phyloP scores from a whole-genome alignment of 2,888 invertebrate genomes.

The Masnerella sp. region DNA sequence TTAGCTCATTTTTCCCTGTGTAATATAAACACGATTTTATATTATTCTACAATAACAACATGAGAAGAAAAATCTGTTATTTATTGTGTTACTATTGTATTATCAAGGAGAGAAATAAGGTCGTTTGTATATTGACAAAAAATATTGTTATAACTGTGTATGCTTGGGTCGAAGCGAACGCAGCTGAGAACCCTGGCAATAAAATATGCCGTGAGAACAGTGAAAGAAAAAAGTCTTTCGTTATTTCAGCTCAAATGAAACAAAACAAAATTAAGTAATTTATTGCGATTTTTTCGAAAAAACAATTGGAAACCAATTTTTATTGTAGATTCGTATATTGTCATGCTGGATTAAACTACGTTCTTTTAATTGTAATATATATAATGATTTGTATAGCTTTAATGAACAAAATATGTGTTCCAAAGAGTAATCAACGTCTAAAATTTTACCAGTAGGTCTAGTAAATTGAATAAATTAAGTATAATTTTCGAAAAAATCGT shows the following conservation, averaged over 20 bases:
- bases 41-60: slow-evolving; percentile 67
- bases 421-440: too few relatives aligned
- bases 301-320: too few relatives aligned
- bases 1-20: too few relatives aligned
- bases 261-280: background rate
- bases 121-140: slow-evolving; percentile 75
- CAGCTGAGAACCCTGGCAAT: slow-evolving; percentile 68
- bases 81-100: slow-evolving; percentile 71
- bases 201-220: slow-evolving; percentile 64
- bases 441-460: too few relatives aligned
- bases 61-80: slow-evolving; percentile 66
- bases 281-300: slow-evolving; percentile 5
- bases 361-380: too few relatives aligned
- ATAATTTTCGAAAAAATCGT: slow-evolving; percentile 5
- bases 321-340: too few relatives aligned
- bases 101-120: slow-evolving; percentile 65
- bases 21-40: slow-evolving; percentile 71
- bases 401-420: too few relatives aligned
- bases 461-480: too few relatives aligned
- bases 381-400: too few relatives aligned
- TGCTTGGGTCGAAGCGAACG: slow-evolving; percentile 67
- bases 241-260: slow-evolving; percentile 29
- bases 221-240: slow-evolving; percentile 41
- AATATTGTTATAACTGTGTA: slow-evolving; percentile 73
- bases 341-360: too few relatives aligned